Percentiles rank a stretch among this genome's conserved stretches.
phyloP scores from a whole-genome alignment of 2,888 invertebrate genomes.

The Parnassius mnemosyne region DNA sequence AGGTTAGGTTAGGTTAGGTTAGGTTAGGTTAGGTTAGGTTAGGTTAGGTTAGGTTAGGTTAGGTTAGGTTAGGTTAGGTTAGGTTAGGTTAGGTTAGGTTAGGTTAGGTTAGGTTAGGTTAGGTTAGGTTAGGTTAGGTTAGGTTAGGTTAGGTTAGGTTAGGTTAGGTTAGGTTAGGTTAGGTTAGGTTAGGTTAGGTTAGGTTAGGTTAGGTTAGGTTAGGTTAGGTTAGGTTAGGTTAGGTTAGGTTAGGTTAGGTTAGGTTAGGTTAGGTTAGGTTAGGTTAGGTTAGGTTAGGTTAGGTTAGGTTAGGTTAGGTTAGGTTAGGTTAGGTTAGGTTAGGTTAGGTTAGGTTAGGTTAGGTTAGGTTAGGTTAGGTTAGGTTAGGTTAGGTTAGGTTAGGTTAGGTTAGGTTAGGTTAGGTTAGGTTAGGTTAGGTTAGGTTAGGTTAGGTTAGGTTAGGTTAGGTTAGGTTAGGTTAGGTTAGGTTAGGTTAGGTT shows the following conservation, averaged over 20 bases:
- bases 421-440: slow-evolving; percentile 24
- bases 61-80: slow-evolving; percentile 34
- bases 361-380: slow-evolving; percentile 36
- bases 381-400: slow-evolving; percentile 34
- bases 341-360: slow-evolving; percentile 34
- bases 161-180: slow-evolving; percentile 34
- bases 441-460: slow-evolving; percentile 35
- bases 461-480: slow-evolving; percentile 36
- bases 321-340: slow-evolving; percentile 40
- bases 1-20: slow-evolving; percentile 38
- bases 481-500: slow-evolving; percentile 37
- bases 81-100: slow-evolving; percentile 43
- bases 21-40: slow-evolving; percentile 38
- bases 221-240: slow-evolving; percentile 35
- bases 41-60: slow-evolving; percentile 39
- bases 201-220: slow-evolving; percentile 27
- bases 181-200: too few species aligned
- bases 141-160: slow-evolving; percentile 35
- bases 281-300: slow-evolving; percentile 38
- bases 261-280: slow-evolving; percentile 38
- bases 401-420: slow-evolving; percentile 26
- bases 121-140: slow-evolving; percentile 35
- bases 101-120: slow-evolving; percentile 36
- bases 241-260: slow-evolving; percentile 34
- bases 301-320: slow-evolving; percentile 31